Conservation (phyloP, 2,113 vertebrate genomes). For the Charina bottae region DNA sequence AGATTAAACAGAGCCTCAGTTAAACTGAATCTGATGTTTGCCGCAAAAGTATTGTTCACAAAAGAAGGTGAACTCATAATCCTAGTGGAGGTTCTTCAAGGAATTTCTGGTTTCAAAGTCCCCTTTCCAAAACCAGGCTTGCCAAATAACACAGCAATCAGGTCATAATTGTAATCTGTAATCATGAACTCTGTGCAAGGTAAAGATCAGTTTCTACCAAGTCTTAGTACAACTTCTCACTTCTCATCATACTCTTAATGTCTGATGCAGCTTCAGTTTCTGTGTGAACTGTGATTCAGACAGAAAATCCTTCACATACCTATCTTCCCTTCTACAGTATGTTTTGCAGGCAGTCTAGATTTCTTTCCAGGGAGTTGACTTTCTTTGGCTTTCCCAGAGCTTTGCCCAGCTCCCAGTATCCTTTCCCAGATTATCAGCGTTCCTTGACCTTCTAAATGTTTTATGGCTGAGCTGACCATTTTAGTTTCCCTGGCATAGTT, state of each 20-base stretch:
- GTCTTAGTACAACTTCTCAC: background rate
- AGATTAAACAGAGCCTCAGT: slow-evolving; percentile 38
- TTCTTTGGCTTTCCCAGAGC: background rate
- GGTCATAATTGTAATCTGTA: slow-evolving; percentile 21
- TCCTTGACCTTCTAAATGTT: background rate
- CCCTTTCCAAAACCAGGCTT: background rate
- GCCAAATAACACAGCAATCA: background rate
- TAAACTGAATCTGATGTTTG: slow-evolving; percentile 56
- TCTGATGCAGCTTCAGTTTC: background rate
- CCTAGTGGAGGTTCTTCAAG: background rate
- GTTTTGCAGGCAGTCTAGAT: background rate
- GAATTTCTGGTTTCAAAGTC: slow-evolving; percentile 35
- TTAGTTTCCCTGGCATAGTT: background rate
- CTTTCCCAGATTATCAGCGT: background rate
- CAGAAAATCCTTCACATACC: background rate
- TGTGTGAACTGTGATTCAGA: background rate
- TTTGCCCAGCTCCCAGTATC: background rate
- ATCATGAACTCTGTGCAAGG: background rate
- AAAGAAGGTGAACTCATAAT: slow-evolving; percentile 3
- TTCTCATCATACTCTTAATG: background rate
- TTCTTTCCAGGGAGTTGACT: background rate
- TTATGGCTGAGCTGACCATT: background rate
- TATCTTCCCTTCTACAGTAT: background rate
- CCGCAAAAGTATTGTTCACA: slow-evolving; percentile 9
- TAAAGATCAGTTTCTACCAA: background rate